Evolutionary conservation across 2,797 vertebrate genomes (phyloP), one percentile per base, ranked within the genome.

Genomic region (Gymnocypris eckloni): DNA sequence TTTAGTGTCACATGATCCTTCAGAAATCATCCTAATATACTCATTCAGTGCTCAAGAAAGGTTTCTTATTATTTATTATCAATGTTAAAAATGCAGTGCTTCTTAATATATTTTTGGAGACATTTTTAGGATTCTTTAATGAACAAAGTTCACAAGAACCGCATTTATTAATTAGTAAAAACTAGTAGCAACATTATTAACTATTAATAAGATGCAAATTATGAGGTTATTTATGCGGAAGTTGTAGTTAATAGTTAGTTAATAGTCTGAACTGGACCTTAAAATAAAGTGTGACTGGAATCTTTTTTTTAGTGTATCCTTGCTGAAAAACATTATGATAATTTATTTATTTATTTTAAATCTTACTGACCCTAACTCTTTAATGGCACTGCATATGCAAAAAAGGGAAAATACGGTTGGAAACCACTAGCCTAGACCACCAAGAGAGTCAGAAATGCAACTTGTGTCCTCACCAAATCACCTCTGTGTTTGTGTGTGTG

Each of bases 401-500:
- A 2, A 20, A 22, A 37, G 0, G 1, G 18, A 37, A 28, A 33
- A 76, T 4, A 20, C 13, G 18, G 18, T 54, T 76, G 28, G 18
- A 8, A 76, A 76, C 18, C 10, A 22, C 28, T 54, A 33, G 16
- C 48, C 10, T 37, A 78, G 54, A 78, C 75, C 11, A 25, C 75
- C 33, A 78, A 59, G 37, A 56, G 50, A 25, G 20, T 12, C 75
- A 77, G 12, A 78, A 59, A 39, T 59, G 76, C 6, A 13, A 5
- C 8, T 16, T 5, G 5, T 56, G 33, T 20, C 28, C 5, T 76
- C 25, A 52, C 9, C 22, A 41, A 78, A 41, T 13, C 18, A 52
- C 28, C 48, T 45, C 25, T 45, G 52, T 87, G 83, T 82, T 77
- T 82, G 41, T 45, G 6, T 70, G 66, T 11, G 67, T 22, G 80